phyloP scores from a whole-genome alignment of 2,797 vertebrate species.

The Acanthurus lineatus region DNA sequence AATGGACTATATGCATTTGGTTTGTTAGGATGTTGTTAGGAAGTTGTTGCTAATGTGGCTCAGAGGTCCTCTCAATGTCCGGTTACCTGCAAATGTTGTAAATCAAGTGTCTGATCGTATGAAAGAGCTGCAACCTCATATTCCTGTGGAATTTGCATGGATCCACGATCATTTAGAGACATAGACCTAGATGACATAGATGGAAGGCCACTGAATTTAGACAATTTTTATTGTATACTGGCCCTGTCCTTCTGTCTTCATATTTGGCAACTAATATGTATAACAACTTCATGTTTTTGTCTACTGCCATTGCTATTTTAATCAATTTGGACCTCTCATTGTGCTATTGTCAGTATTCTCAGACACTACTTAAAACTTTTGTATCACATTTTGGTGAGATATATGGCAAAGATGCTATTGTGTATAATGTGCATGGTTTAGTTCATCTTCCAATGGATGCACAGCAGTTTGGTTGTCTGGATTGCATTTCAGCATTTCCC shows the following conservation, averaged over 20 bases:
- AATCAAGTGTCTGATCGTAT: conserved; percentile 34
- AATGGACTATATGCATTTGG: conserved; percentile 30
- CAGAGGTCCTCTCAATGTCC: conserved; percentile 24
- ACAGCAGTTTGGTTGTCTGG: conserved; percentile 5
- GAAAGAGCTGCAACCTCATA: neutral
- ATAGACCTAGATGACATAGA: conserved; percentile 25
- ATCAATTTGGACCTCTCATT: neutral
- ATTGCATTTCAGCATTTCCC: neutral
- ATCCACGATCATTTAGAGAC: conserved; percentile 41
- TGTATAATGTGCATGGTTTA: conserved; percentile 52
- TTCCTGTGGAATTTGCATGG: conserved; percentile 39
- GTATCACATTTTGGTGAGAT: conserved; percentile 25
- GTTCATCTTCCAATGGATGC: conserved; percentile 15
- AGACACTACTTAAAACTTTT: neutral
- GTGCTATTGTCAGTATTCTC: neutral
- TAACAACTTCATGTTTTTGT: conserved; percentile 39
- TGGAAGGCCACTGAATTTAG: conserved; percentile 42
- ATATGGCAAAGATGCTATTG: conserved; percentile 44
- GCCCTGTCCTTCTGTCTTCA: conserved; percentile 20
- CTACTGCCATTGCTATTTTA: conserved; percentile 27
- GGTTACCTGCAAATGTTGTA: conserved; percentile 19
- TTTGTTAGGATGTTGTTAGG: conserved; percentile 30
- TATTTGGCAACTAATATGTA: neutral
- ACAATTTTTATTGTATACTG: conserved; percentile 33
- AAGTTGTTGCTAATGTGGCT: conserved; percentile 35